Conservation (phyloP, 2,113 vertebrate species). For the Zapornia atra region DNA sequence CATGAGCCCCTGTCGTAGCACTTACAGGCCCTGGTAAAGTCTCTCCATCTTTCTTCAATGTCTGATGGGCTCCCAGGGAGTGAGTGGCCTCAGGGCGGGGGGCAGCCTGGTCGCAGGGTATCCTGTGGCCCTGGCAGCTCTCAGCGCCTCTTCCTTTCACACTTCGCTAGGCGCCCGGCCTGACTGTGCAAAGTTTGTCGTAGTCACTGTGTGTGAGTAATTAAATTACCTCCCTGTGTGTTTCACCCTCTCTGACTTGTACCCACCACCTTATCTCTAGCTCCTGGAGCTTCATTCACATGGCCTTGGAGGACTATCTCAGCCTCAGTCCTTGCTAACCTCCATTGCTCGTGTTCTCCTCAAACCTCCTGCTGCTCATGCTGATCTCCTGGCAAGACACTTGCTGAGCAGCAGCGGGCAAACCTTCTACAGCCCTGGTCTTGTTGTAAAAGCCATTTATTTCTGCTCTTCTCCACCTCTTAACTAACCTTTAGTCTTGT, state of each 20-base stretch:
- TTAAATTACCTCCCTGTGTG: conserved; percentile 41
- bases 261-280: conserved; percentile 29
- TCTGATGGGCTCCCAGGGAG: not conserved
- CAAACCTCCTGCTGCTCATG: not conserved
- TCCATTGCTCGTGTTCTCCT: not conserved
- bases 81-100: not conserved
- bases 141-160: conserved; percentile 24
- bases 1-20: not conserved
- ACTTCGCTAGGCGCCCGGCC: not conserved
- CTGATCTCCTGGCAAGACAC: not conserved
- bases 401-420: not conserved
- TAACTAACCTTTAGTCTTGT: not conserved
- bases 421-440: not conserved
- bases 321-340: not conserved
- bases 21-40: not conserved
- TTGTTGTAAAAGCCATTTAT: not conserved
- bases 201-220: conserved; percentile 53
- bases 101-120: not conserved
- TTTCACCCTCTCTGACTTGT: conserved; percentile 38
- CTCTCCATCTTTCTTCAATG: not conserved
- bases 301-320: not conserved
- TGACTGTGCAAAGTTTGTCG: conserved; percentile 3
- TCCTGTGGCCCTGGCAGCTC: not conserved
- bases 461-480: not conserved
- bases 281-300: conserved; percentile 4